phyloP scores from a whole-genome alignment of 2,113 vertebrate species.

The Podarcis raffonei region DNA sequence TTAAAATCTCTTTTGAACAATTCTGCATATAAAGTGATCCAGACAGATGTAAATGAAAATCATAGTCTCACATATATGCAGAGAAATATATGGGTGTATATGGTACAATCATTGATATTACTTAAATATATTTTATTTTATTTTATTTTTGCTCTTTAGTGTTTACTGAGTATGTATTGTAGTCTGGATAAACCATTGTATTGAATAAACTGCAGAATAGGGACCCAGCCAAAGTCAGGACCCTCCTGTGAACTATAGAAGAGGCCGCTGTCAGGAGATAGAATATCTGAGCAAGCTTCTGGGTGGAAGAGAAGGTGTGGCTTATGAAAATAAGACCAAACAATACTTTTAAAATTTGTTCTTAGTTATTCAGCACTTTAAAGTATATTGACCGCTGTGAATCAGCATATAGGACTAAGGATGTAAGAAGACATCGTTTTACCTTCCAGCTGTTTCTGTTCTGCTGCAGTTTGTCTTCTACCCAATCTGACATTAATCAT shows the following conservation, averaged over 20 bases:
- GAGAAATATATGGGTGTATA: neutral
- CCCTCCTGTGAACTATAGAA: neutral
- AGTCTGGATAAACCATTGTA: neutral
- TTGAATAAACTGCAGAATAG: neutral
- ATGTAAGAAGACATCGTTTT: no score
- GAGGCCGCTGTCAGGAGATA: neutral
- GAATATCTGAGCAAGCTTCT: neutral
- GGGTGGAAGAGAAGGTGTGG: neutral
- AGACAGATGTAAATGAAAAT: neutral
- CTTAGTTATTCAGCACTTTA: neutral
- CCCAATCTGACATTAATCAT: no score
- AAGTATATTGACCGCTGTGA: neutral
- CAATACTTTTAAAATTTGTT: neutral
- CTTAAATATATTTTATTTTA: neutral
- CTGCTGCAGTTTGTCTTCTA: no score
- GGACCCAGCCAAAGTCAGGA: neutral
- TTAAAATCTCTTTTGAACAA: accelerated
- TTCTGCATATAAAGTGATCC: neutral
- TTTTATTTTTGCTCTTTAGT: neutral
- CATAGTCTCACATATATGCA: neutral
- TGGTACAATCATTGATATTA: neutral
- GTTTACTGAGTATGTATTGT: neutral
- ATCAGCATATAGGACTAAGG: neutral
- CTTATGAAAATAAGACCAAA: neutral
- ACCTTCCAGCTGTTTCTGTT: no score